Evolutionary conservation across 2,888 invertebrate genomes (phyloP).

Genomic region (Nomada flava): DNA sequence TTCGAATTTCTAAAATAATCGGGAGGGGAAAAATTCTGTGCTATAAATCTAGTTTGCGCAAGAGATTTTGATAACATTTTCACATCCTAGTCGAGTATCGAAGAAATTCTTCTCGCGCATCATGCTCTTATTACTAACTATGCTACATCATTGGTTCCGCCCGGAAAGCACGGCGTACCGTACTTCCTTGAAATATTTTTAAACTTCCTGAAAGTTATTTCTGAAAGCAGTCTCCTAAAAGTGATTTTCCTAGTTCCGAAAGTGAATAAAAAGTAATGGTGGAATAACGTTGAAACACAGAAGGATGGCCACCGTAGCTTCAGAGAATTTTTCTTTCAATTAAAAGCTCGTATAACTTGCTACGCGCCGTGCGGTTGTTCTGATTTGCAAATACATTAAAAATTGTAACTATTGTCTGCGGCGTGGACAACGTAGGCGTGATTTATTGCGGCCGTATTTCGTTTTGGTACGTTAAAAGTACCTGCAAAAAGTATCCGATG

Average conservation of each 20-base stretch:
- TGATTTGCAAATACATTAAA: too few species aligned
- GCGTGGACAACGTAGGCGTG: too few species aligned
- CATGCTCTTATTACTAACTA: background rate
- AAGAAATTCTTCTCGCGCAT: background rate
- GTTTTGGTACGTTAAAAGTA: too few species aligned
- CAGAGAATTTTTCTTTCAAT: background rate
- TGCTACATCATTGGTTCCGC: background rate
- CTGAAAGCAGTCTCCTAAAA: background rate
- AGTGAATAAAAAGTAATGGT: background rate
- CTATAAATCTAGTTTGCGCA: background rate
- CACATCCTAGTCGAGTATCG: background rate
- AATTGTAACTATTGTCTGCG: too few species aligned
- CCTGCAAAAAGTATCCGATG: too few species aligned
- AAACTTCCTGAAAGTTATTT: constrained; percentile 2
- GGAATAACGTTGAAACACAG: background rate
- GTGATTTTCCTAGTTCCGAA: background rate
- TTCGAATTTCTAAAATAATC: background rate
- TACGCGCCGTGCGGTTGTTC: too few species aligned
- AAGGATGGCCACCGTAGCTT: background rate
- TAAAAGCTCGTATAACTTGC: background rate
- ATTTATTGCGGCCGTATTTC: too few species aligned
- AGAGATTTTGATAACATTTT: background rate
- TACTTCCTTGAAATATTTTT: constrained; percentile 6
- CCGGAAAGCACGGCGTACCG: background rate
- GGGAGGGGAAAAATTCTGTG: background rate